phyloP scores from a whole-genome alignment of 2,797 vertebrate species.

The Lophotriccus pileatus region DNA sequence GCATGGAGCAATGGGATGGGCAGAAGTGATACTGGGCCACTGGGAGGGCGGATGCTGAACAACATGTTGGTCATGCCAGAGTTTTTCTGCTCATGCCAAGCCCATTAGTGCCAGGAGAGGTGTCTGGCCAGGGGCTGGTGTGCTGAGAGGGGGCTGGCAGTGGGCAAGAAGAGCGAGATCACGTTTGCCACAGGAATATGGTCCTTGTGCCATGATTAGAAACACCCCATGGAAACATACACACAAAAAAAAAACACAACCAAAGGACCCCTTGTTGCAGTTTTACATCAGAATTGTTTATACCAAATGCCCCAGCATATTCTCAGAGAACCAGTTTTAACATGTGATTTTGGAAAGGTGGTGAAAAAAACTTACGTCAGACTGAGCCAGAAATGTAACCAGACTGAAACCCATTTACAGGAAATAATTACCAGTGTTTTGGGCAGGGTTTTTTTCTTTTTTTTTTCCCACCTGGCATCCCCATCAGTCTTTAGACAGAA shows the following conservation, averaged over 20 bases:
- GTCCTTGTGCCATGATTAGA: not conserved
- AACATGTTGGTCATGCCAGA: accelerated
- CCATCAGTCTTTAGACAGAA: not conserved
- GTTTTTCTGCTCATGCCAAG: not conserved
- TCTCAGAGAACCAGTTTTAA: not conserved
- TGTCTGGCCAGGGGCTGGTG: not conserved
- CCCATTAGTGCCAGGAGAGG: not conserved
- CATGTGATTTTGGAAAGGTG: not conserved
- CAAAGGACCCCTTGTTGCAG: not conserved
- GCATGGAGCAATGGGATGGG: accelerated
- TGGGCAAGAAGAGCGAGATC: accelerated
- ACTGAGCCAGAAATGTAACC: not conserved
- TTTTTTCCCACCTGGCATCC: not conserved
- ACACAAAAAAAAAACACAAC: accelerated
- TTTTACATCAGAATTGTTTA: not conserved
- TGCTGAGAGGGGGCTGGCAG: not conserved
- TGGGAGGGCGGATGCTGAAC: accelerated
- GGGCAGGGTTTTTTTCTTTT: accelerated
- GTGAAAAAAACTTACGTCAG: not conserved
- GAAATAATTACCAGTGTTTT: not conserved
- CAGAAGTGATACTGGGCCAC: accelerated
- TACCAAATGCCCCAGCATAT: not conserved
- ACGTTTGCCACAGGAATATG: not conserved
- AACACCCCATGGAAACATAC: not conserved
- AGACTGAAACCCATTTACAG: not conserved